Evolutionary conservation across 1,140 invertebrate species (phyloP).

Genomic region (Eurosta solidaginis): DNA sequence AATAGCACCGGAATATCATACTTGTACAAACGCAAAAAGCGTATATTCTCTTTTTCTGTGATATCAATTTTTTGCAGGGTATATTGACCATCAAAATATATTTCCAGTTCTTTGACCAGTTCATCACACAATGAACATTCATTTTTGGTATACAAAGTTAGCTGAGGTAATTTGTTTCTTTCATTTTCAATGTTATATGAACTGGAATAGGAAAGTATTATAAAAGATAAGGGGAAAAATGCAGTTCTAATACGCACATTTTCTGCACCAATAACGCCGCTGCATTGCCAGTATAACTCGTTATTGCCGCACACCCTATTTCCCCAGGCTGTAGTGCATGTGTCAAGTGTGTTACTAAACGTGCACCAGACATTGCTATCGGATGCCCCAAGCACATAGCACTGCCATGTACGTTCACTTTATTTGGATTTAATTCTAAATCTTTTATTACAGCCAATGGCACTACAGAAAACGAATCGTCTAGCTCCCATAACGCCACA

Average conservation of each 20-base stretch:
- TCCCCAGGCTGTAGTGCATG: constrained; percentile 86
- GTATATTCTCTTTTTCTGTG: constrained; percentile 70
- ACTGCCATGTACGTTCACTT: constrained; percentile 93
- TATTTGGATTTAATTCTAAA: constrained; percentile 80
- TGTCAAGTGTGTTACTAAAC: constrained; percentile 87
- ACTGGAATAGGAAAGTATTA: constrained; percentile 33
- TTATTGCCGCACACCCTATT: constrained; percentile 76
- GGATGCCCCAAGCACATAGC: constrained; percentile 97
- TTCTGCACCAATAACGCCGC: constrained; percentile 41
- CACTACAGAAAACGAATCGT: constrained; percentile 93
- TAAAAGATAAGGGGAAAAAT: background rate
- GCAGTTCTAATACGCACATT: constrained; percentile 36
- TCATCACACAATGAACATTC: constrained; percentile 82
- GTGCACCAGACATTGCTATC: constrained; percentile 95
- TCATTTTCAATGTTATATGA: background rate
- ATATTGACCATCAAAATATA: constrained; percentile 65
- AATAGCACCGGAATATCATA: constrained; percentile 88
- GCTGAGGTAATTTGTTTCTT: constrained; percentile 49
- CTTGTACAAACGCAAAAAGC: constrained; percentile 75
- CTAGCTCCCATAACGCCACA: constrained; percentile 90
- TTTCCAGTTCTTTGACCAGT: constrained; percentile 71
- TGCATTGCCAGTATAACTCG: constrained; percentile 29
- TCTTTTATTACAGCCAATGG: constrained; percentile 86
- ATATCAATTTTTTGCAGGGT: constrained; percentile 78
- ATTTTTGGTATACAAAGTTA: constrained; percentile 83